These are phyloP conservation scores for Pseudopipra pipra DNA, from an alignment of 2,113 vertebrate species.

Conservation along the genomic window DNA sequence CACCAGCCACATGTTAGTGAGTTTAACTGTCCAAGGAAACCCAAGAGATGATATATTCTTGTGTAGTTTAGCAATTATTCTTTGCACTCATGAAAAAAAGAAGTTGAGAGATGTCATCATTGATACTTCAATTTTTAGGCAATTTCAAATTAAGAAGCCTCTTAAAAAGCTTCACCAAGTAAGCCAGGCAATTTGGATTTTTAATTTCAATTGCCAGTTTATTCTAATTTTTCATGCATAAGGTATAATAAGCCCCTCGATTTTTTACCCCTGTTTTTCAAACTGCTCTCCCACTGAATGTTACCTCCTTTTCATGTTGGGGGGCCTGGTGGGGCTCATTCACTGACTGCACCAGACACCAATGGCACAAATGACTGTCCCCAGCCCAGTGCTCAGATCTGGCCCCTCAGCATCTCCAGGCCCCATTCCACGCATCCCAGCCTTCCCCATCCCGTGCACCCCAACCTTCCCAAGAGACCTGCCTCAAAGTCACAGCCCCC, in stretches of 20 bases:
- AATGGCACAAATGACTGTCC: not conserved
- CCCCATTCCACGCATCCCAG: rapidly evolving
- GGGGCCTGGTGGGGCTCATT: not conserved
- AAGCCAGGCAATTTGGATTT: not conserved
- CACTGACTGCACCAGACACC: rapidly evolving
- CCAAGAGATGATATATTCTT: not conserved
- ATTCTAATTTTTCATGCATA: not conserved
- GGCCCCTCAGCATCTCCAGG: not conserved
- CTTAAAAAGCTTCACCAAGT: not conserved
- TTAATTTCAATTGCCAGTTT: not conserved
- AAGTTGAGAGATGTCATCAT: not conserved
- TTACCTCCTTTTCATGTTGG: not conserved
- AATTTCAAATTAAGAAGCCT: not conserved
- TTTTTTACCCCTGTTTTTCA: not conserved
- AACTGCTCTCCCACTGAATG: not conserved
- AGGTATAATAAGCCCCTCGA: not conserved
- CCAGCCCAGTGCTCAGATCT: not conserved
- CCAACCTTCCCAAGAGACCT: not conserved
- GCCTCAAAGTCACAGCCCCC: not conserved
- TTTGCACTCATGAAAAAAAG: not conserved
- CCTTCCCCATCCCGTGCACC: not conserved
- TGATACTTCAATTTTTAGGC: not conserved
- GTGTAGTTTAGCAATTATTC: not conserved
- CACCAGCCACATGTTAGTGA: not conserved
- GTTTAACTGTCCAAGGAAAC: not conserved